Conservation (phyloP, 2,113 vertebrate species). For the sheep (Ovis aries) region DNA sequence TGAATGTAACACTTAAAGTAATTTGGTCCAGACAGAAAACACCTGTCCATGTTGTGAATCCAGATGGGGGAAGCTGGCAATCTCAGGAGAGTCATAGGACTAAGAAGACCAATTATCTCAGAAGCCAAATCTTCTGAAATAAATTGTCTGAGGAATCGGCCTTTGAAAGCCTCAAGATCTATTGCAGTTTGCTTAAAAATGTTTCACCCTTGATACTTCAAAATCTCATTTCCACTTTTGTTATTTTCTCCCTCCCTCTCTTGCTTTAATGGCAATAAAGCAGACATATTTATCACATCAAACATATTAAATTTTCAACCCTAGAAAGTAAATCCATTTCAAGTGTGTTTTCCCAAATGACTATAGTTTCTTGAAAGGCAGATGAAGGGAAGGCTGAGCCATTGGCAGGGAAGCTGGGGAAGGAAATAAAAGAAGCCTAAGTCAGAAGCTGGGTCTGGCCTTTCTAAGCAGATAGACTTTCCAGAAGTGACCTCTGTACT, state of each 20-base stretch:
- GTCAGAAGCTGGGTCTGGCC: neutral
- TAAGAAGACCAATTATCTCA: constrained; percentile 59
- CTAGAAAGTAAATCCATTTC: constrained; percentile 37
- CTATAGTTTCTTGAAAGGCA: neutral
- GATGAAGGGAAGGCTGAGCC: neutral
- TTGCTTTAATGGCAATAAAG: constrained; percentile 18
- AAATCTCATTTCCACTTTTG: constrained; percentile 40
- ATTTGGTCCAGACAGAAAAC: constrained; percentile 61
- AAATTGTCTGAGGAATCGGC: constrained; percentile 47
- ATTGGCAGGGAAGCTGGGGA: neutral
- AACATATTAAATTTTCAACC: constrained; percentile 43
- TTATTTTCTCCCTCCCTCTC: neutral
- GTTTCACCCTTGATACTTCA: constrained; percentile 14
- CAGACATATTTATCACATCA: constrained; percentile 32
- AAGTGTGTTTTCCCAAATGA: neutral
- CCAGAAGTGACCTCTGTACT: neutral
- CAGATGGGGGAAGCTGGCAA: constrained; percentile 22
- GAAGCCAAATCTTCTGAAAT: constrained; percentile 55
- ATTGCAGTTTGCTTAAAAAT: constrained; percentile 39
- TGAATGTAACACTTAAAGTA: constrained; percentile 47
- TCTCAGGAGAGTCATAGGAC: constrained; percentile 16
- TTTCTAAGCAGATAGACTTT: neutral
- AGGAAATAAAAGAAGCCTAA: neutral
- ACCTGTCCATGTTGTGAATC: constrained; percentile 55
- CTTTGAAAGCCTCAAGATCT: constrained; percentile 49